Conservation (phyloP, 2,888 invertebrate species). For the Crossocerus cetratus region DNA sequence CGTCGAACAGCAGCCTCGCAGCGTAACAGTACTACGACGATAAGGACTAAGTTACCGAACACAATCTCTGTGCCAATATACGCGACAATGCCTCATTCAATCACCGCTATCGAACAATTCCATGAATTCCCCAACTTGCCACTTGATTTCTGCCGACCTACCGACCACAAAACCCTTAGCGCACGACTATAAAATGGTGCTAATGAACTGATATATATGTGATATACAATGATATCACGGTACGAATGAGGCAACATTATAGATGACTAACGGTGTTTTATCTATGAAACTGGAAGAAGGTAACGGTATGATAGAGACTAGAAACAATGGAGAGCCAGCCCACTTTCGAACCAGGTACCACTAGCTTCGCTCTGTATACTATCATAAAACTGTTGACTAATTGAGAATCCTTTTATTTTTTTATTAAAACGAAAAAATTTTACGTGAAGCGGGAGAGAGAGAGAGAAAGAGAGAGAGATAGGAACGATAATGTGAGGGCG, state of each 20-base stretch:
- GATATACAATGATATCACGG: constrained; percentile 33
- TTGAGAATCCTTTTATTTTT: constrained; percentile 58
- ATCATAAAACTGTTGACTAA: constrained; percentile 51
- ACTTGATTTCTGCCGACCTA: background rate
- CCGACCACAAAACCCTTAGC: constrained; percentile 43
- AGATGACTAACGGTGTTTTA: constrained; percentile 34
- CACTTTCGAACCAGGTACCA: constrained; percentile 28
- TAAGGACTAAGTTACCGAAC: constrained; percentile 44
- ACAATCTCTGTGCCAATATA: constrained; percentile 61
- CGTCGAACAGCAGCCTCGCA: constrained; percentile 55
- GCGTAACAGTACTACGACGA: constrained; percentile 42
- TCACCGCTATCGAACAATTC: no score
- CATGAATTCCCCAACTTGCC: background rate
- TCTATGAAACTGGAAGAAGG: constrained; percentile 28
- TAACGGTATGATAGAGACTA: constrained; percentile 20
- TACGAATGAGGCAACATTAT: constrained; percentile 47
- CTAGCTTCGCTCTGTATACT: constrained; percentile 49
- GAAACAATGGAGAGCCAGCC: constrained; percentile 17
- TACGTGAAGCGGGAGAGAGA: constrained; percentile 29
- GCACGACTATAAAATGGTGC: constrained; percentile 63
- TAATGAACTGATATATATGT: constrained; percentile 58
- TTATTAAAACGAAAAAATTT: constrained; percentile 47
- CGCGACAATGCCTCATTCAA: constrained; percentile 29
- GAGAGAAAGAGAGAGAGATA: no score
- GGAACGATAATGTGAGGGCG: constrained; percentile 21